Base-by-base conservation (phyloP, 1,140 invertebrate species). In the Leptopilina boulardi region DNA sequence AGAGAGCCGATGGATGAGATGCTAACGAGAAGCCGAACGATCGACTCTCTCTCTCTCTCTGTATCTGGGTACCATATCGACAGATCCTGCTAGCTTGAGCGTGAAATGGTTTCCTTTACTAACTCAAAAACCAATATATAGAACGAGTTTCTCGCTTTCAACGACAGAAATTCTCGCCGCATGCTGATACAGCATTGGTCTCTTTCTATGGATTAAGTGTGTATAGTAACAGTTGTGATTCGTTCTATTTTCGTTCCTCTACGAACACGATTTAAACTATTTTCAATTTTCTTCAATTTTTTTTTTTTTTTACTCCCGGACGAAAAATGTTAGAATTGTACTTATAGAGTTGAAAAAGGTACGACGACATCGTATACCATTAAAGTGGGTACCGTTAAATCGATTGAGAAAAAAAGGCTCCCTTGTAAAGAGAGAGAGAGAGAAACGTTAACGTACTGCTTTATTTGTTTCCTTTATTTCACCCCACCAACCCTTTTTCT, bases 371-470 rank as follows among this genome's bases (percentile, higher is more conserved):
- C 47, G 2, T 38, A 38, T 18, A 13, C 23, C 26, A 66, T 66
- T 66, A 66, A 26, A 66, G 59, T 66, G 59, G 59, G 23, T n/a
- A 66, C 59, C 59, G 59, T 66, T n/a, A 66, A 66, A 66, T 66
- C 59, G 23, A 66, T 66, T 66, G 23, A 30, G n/a, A 66, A 66
- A 30, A 26, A n/a, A 6, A 15, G 26, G 1, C 23, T 6, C 13
- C 15, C 13, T 21, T 26, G 23, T 30, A 26, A 10, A 23, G 56
- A 26, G 19, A 6, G n/a, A n/a, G n/a, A n/a, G n/a, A n/a, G n/a
- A n/a, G n/a, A 26, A 59, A 15, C 51, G 21, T 18, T 54, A 54
- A 59, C 21, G 59, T 34, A n/a, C 26, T 13, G 23, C 59, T 13
- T 66, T 30, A 66, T 30, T 66, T 5, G 11, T 23, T 30, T 66